Evolutionary conservation across 2,113 vertebrate genomes (phyloP).

Genomic region (Xenus cinereus): DNA sequence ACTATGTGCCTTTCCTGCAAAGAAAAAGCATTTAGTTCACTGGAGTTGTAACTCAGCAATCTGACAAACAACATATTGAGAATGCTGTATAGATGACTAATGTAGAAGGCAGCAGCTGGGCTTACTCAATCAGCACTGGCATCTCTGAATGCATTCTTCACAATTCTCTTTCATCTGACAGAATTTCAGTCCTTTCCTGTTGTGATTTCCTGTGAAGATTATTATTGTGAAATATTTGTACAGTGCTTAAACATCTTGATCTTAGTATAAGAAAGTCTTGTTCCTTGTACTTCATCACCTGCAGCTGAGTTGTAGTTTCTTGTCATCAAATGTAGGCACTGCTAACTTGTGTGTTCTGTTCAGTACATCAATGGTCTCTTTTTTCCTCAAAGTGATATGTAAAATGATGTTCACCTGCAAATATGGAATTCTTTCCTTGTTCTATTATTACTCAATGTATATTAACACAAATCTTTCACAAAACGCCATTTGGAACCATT

Average conservation of each 20-base stretch:
- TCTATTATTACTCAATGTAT: background rate
- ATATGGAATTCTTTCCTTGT: background rate
- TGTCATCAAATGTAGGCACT: background rate
- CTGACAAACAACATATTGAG: background rate
- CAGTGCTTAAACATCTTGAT: background rate
- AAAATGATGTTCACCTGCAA: background rate
- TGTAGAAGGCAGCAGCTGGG: background rate
- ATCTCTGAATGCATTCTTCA: background rate
- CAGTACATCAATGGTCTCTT: background rate
- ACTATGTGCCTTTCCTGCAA: background rate
- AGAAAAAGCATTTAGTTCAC: background rate
- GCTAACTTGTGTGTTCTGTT: background rate
- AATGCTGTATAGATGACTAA: conserved; percentile 12
- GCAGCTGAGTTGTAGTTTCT: background rate
- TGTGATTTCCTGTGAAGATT: background rate
- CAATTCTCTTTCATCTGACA: background rate
- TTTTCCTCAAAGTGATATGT: background rate
- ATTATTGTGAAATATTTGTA: background rate
- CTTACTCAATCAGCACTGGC: background rate
- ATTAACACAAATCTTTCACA: background rate
- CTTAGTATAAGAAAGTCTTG: background rate
- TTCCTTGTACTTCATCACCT: background rate
- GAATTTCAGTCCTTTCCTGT: background rate
- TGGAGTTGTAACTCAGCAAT: background rate
- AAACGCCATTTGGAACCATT: background rate